These are phyloP conservation scores for Phalanger gymnotis DNA, from an alignment of 2,797 vertebrate species.

Conservation along the genomic window DNA sequence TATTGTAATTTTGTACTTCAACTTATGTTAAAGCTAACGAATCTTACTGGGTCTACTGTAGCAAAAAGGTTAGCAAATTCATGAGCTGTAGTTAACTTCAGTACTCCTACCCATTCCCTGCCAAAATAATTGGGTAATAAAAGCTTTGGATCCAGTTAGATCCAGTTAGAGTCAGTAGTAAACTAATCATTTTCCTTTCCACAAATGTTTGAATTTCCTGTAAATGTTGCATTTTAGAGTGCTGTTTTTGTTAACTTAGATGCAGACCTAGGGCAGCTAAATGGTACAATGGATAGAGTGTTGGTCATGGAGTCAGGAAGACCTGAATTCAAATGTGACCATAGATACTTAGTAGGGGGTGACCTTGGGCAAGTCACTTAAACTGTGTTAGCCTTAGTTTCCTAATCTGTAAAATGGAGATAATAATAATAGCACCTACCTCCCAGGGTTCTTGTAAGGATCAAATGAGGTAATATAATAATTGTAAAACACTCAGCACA, in stretches of 20 bases:
- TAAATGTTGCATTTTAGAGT: background rate
- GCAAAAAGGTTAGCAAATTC: background rate
- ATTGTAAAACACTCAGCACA: background rate
- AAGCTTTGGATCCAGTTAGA: background rate
- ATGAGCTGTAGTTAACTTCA: background rate
- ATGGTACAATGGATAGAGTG: background rate
- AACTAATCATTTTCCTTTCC: background rate
- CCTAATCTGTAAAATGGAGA: background rate
- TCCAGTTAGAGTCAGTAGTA: background rate
- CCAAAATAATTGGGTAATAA: background rate
- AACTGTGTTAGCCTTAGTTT: background rate
- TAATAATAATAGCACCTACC: background rate
- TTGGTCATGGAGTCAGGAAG: background rate
- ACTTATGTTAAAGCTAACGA: background rate
- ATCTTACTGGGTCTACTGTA: background rate
- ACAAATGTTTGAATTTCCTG: background rate
- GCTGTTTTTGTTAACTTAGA: background rate
- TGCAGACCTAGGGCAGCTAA: background rate
- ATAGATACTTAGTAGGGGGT: background rate
- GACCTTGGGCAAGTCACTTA: background rate
- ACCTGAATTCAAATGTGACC: background rate
- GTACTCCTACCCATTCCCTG: background rate
- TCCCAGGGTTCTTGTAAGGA: background rate
- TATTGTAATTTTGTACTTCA: background rate
- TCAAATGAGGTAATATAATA: background rate